Evolutionary conservation across 2,888 invertebrate genomes (phyloP).

Genomic region (Cactoblastis cactorum): DNA sequence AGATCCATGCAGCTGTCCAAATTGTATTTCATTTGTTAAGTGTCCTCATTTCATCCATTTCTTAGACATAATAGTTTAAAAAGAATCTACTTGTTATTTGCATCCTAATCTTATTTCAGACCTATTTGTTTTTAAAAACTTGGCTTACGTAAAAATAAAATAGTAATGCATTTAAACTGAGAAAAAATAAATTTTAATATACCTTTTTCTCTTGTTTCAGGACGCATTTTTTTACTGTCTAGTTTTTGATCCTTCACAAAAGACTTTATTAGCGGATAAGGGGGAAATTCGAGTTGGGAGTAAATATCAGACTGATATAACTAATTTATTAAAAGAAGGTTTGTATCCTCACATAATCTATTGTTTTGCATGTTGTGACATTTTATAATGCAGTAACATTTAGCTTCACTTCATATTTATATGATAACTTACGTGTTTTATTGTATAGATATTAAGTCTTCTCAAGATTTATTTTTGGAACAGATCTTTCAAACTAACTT

Average conservation of each 20-base stretch:
- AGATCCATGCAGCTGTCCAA: slow-evolving; percentile 5
- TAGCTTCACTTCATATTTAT: background rate
- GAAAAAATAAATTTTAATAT: slow-evolving; percentile 30
- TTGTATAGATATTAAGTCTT: too few relatives aligned
- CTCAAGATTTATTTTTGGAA: too few relatives aligned
- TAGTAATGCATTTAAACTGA: background rate
- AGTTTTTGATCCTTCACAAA: slow-evolving; percentile 99
- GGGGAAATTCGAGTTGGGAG: slow-evolving; percentile 96
- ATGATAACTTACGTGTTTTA: too few relatives aligned
- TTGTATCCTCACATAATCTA: slow-evolving; percentile 26
- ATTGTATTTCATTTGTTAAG: too few relatives aligned
- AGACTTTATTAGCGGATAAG: slow-evolving; percentile 98
- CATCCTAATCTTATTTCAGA: too few relatives aligned
- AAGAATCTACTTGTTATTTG: too few relatives aligned
- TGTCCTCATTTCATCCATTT: too few relatives aligned
- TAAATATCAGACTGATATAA: slow-evolving; percentile 97
- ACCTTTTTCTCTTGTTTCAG: slow-evolving; percentile 78
- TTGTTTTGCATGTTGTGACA: slow-evolving; percentile 5
- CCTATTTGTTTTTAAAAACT: too few relatives aligned
- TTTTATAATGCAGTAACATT: background rate
- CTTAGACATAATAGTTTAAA: too few relatives aligned
- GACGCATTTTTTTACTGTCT: slow-evolving; percentile 99
- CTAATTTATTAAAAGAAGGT: slow-evolving; percentile 89
- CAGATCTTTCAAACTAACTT: too few relatives aligned
- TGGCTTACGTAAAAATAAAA: background rate